Percentiles rank a stretch among this genome's conserved stretches.
Evolutionary conservation across 1,140 invertebrate genomes (phyloP).

Genomic region (Cherax quadricarinatus): DNA sequence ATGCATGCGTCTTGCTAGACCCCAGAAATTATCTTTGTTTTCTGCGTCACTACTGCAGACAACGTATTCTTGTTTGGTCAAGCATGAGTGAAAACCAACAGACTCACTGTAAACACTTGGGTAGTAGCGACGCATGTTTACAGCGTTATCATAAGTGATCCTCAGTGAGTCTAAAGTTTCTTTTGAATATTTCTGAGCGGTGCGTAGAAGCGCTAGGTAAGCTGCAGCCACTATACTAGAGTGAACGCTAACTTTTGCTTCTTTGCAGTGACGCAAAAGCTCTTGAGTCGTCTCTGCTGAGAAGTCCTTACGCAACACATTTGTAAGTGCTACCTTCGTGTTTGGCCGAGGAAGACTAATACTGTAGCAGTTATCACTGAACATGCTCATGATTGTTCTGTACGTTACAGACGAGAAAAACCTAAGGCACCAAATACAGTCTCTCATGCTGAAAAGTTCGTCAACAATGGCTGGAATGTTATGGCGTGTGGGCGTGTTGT

Average conservation of each 20-base stretch:
- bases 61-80: conserved; percentile 13
- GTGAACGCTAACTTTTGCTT: conserved; percentile 38
- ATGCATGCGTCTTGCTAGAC: conserved; percentile 31
- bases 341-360: conserved; percentile 29
- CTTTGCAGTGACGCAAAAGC: conserved; percentile 44
- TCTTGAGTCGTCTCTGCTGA: conserved; percentile 28
- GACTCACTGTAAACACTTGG: conserved; percentile 19
- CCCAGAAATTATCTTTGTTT: conserved; percentile 38
- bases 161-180: conserved; percentile 15
- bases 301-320: conserved; percentile 33
- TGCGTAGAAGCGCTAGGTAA: conserved; percentile 37
- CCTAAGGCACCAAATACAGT: conserved; percentile 9
- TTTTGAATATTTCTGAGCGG: conserved; percentile 23
- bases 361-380: neutral
- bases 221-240: conserved; percentile 42
- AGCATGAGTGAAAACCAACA: conserved; percentile 31
- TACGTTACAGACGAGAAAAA: neutral
- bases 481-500: conserved; percentile 7
- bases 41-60: neutral
- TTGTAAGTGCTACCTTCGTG: conserved; percentile 6
- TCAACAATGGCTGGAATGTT: neutral
- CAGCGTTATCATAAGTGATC: conserved; percentile 31
- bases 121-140: conserved; percentile 60
- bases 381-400: neutral
- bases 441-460: neutral